Base-by-base conservation (phyloP, 1,140 invertebrate species). In the Atta texana region DNA sequence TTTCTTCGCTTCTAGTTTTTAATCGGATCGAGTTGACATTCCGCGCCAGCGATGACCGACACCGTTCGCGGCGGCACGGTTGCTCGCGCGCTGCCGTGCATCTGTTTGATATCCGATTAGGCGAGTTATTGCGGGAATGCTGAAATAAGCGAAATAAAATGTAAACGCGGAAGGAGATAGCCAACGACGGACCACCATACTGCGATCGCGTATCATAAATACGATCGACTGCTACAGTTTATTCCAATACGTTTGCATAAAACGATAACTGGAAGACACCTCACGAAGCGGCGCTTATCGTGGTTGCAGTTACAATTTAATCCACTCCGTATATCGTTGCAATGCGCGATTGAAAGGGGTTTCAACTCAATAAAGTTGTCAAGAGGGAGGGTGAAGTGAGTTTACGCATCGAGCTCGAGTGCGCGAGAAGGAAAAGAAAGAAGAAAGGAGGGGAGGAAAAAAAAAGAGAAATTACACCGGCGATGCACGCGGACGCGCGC, bases 1-100 rank as follows among this genome's bases (percentile, higher is more conserved):
- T 85, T 78, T 63, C 82, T 86, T 85, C 49, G 80, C 72, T 71
- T 85, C 86, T 64, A 74, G 61, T 69, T 88, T 88, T 89, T 72
- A 86, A 89, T 86, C 87, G 68, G 87, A 86, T 89, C 82, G 87
- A 89, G 69, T 89, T 89, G 75, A 80, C 87, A 89, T 89, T 89
- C 87, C 87, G 53, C 28, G 39, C 24, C 28, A 16, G 28, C 34
- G 55, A 76, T 53, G 49, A 59, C 49, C 34, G 14, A 16, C 49
- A 55, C n/a, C 12, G 63, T 39, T 12, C 34, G 1, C 16, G 2
- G 59, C 61, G 24, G 55, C 2, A n/a, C 18, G 0, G 8, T 39
- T 24, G 57, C 21, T 49, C 10, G 10, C 64, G 4, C 24, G 28
- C 44, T 21, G 24, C 21, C 53, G 16, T 10, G 55, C 68, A 51